These are phyloP conservation scores for Noctua janthe DNA, from an alignment of 2,888 invertebrate species.

Conservation along the genomic window DNA sequence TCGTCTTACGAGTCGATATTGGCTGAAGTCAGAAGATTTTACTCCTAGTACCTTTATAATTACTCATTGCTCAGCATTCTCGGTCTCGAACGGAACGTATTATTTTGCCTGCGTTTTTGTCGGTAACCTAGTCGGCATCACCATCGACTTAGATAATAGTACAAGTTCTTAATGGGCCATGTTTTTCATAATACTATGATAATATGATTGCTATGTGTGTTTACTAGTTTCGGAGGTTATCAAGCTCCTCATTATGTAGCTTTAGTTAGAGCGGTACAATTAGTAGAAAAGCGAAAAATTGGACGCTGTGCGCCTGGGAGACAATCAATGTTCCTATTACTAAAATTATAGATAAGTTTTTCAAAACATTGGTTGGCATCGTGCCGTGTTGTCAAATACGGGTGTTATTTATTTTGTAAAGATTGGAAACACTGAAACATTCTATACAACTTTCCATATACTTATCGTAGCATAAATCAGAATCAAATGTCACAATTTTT, in stretches of 20 bases:
- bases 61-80: constrained; percentile 6
- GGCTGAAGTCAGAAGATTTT: constrained; percentile 94
- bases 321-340: constrained; percentile 28
- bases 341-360: background rate
- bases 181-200: background rate
- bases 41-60: constrained; percentile 90
- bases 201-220: background rate
- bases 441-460: constrained; percentile 11
- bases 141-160: background rate
- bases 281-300: constrained; percentile 16
- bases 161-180: background rate
- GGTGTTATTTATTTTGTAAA: constrained; percentile 39
- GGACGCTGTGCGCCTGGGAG: constrained; percentile 7
- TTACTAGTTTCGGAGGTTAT: background rate
- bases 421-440: constrained; percentile 14
- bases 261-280: background rate
- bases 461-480: background rate
- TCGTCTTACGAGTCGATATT: constrained; percentile 93
- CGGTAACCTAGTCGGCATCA: constrained; percentile 13
- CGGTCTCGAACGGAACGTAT: constrained; percentile 23
- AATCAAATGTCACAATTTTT: constrained; percentile 34
- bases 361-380: constrained; percentile 5
- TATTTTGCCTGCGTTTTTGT: constrained; percentile 25
- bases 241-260: background rate
- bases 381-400: constrained; percentile 23